Conservation (phyloP, 2,888 invertebrate genomes). For the Ellobium chinense region DNA sequence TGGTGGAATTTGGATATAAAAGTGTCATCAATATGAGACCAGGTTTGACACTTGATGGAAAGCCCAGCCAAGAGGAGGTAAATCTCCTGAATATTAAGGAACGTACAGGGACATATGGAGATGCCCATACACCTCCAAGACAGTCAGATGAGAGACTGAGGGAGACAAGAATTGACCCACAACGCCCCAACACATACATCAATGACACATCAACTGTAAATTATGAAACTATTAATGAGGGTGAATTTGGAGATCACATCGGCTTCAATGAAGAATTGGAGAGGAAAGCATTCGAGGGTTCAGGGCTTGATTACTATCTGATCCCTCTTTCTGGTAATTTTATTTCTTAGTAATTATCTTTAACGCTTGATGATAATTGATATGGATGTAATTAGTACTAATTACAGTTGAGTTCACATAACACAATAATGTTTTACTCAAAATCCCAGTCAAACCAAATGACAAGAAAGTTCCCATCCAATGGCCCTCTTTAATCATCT, state of each 20-base stretch:
- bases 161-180: constrained; percentile 57
- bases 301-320: constrained; percentile 61
- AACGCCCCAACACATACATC: constrained; percentile 58
- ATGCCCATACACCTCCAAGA: constrained; percentile 54
- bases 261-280: constrained; percentile 69
- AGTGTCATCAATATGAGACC: constrained; percentile 65
- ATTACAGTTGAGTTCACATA: too few relatives aligned
- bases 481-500: too few relatives aligned
- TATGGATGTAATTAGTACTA: too few relatives aligned
- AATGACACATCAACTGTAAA: constrained; percentile 58
- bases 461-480: too few relatives aligned
- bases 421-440: too few relatives aligned
- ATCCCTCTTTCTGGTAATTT: constrained; percentile 53
- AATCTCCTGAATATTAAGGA: constrained; percentile 68
- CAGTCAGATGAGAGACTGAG: constrained; percentile 58
- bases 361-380: too few relatives aligned
- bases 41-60: constrained; percentile 57
- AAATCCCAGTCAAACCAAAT: too few relatives aligned
- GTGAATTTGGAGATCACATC: constrained; percentile 72
- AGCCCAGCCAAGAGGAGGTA: constrained; percentile 66
- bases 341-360: neutral
- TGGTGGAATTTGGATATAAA: constrained; percentile 63
- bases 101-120: constrained; percentile 62
- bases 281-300: constrained; percentile 55
- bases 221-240: constrained; percentile 64